phyloP scores from a whole-genome alignment of 2,797 vertebrate species.

The Urocyon cinereoargenteus region DNA sequence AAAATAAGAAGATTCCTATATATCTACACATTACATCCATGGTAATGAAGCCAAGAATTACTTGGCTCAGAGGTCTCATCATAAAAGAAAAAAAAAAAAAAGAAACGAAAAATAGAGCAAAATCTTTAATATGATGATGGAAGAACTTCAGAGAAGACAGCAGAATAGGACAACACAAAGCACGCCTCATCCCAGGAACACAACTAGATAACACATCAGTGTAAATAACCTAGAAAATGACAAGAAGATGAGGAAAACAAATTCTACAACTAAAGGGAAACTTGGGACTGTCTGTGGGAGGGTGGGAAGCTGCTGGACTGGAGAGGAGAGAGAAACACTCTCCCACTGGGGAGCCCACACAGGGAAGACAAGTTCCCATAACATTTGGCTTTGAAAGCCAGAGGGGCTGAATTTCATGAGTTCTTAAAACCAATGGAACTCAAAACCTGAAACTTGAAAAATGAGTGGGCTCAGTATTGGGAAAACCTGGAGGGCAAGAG shows the following conservation, averaged over 20 bases:
- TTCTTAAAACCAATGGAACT: background rate
- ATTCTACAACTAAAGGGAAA: background rate
- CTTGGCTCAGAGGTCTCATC: background rate
- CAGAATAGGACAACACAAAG: background rate
- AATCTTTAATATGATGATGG: background rate
- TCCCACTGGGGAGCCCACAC: no score
- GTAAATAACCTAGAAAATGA: background rate
- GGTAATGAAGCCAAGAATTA: background rate
- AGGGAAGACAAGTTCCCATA: no score
- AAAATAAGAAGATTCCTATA: background rate
- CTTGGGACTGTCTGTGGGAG: background rate
- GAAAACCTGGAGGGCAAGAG: background rate
- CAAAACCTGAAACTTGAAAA: background rate
- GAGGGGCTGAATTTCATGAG: background rate
- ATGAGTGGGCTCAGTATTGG: background rate
- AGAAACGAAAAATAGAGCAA: background rate
- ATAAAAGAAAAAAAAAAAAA: background rate
- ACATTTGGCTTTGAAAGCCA: background rate
- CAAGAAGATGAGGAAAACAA: background rate
- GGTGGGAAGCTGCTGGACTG: background rate
- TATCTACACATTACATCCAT: background rate
- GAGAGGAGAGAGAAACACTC: background rate
- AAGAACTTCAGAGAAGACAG: background rate
- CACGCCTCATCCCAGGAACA: background rate
- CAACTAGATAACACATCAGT: background rate